phyloP scores from a whole-genome alignment of 2,888 invertebrate species.

The Carcina quercana region DNA sequence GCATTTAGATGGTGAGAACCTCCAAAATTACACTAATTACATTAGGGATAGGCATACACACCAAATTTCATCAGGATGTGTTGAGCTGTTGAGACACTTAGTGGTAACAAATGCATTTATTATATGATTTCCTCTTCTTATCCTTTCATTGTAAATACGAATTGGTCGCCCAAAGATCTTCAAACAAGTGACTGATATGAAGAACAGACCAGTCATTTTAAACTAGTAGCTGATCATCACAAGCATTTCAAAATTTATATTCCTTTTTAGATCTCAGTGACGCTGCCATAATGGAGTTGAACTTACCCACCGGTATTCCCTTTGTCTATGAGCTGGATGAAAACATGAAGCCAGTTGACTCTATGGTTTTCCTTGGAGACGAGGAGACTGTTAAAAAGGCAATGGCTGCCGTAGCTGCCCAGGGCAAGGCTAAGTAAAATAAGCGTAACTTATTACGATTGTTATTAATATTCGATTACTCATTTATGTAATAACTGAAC shows the following conservation, averaged over 20 bases:
- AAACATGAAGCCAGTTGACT: constrained; percentile 79
- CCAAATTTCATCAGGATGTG: background rate
- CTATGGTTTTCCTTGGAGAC: constrained; percentile 85
- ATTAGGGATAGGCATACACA: background rate
- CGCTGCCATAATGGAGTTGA: constrained; percentile 82
- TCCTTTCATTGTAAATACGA: too few species aligned
- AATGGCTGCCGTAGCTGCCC: constrained; percentile 84
- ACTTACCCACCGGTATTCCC: constrained; percentile 87
- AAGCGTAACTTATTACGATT: too few species aligned
- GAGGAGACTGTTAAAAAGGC: constrained; percentile 84
- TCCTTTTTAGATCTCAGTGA: constrained; percentile 75
- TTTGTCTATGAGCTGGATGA: constrained; percentile 85
- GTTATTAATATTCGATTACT: too few species aligned
- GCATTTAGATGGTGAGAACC: constrained; percentile 82
- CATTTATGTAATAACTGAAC: too few species aligned
- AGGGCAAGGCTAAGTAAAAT: constrained; percentile 83
- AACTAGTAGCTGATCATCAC: too few species aligned
- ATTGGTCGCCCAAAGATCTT: too few species aligned
- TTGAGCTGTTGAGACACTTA: too few species aligned
- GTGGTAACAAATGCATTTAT: too few species aligned
- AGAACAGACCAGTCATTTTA: too few species aligned
- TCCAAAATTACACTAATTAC: background rate
- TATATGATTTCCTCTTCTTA: too few species aligned
- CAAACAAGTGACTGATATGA: too few species aligned
- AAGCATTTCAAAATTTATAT: background rate